Evolutionary conservation across 92 coral and sea anemone species (phyloP), one percentile per base, ranked within the genome.

Genomic region (Galaxea fascicularis): DNA sequence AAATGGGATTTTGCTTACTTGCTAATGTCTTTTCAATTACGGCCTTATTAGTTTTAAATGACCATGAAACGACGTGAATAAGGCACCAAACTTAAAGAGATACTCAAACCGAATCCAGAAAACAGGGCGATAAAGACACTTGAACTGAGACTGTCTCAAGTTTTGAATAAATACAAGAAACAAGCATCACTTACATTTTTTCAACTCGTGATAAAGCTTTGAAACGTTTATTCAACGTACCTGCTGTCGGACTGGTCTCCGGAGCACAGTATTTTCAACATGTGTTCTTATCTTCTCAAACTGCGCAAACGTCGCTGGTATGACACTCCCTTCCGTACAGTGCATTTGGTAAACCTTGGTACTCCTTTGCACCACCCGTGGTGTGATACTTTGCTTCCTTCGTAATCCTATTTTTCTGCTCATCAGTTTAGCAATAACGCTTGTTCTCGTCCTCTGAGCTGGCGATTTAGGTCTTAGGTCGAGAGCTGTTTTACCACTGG

Each of bases 341-440:
- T 59, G 16, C 49, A 78, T 67, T 8, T 79, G 69, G 70, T 82
- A 91, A 8, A 91, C 83, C 53, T 27, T 79, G 18, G 94, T 83
- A 67, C 47, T 29, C 44, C 94, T 65, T 57, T 59, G 28, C 17
- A 39, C 77, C 28, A 73, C 60, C n/a, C 18, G 54, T 13, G 90
- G 88, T 8, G 47, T 81, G 41, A 75, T 81, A 58, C 90, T 78
- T 17, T 87, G 82, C 73, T 73, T 89, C 54, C 82, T 64, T 73
- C 89, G 76, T 54, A 67, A 28, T 15, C 75, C 80, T 60, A 90
- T 63, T 82, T 90, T 90, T 15, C 88, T 68, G 76, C 82, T 29
- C 80, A 90, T 90, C 59, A 86, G 82, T 39, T 82, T 70, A 11
- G 93, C 88, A 15, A 90, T 71, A 25, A 87, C 93, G 65, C 85